Base-by-base conservation (phyloP, 2,797 vertebrate species). In the Limnodromus scolopaceus region DNA sequence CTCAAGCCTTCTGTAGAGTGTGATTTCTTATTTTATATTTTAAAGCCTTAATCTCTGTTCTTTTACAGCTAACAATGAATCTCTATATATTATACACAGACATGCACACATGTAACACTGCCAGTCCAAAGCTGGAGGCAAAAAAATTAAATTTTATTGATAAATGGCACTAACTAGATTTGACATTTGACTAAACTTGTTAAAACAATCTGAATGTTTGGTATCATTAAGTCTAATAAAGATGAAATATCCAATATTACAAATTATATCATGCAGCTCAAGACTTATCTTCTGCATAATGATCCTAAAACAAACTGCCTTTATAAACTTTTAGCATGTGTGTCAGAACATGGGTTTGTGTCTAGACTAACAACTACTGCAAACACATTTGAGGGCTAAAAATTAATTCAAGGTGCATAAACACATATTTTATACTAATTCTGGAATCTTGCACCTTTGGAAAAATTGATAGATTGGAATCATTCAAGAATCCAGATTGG, bases 11-110 rank as follows among this genome's bases (percentile, higher is more conserved):
- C 63, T 89, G 55, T 6, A 24, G 76, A 89, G 86, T 76, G 74
- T 13, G 58, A 88, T 92, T 90, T 95, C 83, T 66, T 95, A 69
- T 86, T 96, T 95, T 76, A 38, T 34, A 85, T 76, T 94, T 92
- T 81, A 91, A 94, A 91, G 39, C 65, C 78, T 95, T 94, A 61
- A 79, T 93, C 86, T 96, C 77, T 77, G 51, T 64, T 90, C 58
- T 75, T 51, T 82, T 45, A 20, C 70, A 76, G 46, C 77, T 93
- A 76, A 72, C 65, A 87, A 70, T 88, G 87, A 90, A 95, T 94
- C 80, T 95, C 61, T 89, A 9, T 68, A 25, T 65, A 68, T 94
- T 94, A 68, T 4, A 83, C 51, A 41, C 13, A 68, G 43, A 76
- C 80, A 66, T 16, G 23, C 38, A 65, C 41, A 66, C 49, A 34